Base-by-base conservation (phyloP, 2,888 invertebrate genomes). In the Aelia acuminata region DNA sequence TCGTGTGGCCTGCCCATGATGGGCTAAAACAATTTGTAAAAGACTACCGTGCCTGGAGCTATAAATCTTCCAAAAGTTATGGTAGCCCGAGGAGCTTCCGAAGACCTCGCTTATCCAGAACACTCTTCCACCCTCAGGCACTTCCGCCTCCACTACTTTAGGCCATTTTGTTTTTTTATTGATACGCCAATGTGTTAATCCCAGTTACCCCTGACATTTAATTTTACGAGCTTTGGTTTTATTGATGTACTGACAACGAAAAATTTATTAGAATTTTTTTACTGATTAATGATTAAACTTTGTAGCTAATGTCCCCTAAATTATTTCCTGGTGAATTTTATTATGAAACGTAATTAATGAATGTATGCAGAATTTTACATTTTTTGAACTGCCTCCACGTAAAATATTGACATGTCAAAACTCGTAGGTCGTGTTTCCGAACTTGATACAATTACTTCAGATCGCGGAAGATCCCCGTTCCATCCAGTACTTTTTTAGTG, bases 21-120 rank as follows among this genome's bases (percentile, higher is more conserved):
- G 80, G 80, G 43, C 13, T 80, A 80, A 80, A 80, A 80, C 80
- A 80, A 80, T 80, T 80, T 80, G 80, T 80, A n/a, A 80, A n/a
- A n/a, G 80, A 80, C 80, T 80, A 1, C 43, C 80, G 80, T 26
- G 80, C 18, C 80, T 22, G 10, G 0, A 43, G 80, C 80, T n/a
- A 80, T 80, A 80, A 80, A 80, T 80, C 80, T 43, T 3, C 13
- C 10, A 43, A 47, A 80, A 80, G 80, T 80, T 80, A 80, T 80
- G 43, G 80, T 80, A 11, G 80, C 80, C 80, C n/a, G 13, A n/a
- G 80, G 80, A 80, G 80, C 80, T 80, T 22, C 80, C 63, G 63
- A 35, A 63, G 63, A 35, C 63, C 43, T 80, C 43, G n/a, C 80
- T 43, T 80, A 80, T 43, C 80, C 43, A 80, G 80, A 80, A 47